Conservation (phyloP, 2,888 invertebrate species). For the Agapostemon virescens region DNA sequence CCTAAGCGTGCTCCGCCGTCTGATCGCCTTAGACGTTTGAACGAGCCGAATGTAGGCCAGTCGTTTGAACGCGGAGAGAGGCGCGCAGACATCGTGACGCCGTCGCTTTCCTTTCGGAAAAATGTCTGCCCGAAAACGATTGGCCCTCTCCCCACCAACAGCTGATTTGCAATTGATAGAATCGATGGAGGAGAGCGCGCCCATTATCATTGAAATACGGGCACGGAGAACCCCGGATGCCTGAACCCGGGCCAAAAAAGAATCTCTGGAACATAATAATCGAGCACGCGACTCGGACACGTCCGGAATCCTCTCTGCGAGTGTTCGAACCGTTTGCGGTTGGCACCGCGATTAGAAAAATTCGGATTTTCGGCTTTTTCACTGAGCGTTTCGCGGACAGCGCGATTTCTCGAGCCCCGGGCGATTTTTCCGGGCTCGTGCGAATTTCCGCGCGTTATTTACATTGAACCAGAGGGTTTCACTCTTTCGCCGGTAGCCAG, state of each 20-base stretch:
- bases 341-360: not conserved
- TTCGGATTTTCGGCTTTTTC: not conserved
- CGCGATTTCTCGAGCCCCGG: not conserved
- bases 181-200: no score
- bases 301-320: no score
- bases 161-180: conserved; percentile 4
- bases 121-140: conserved; percentile 9
- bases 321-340: not conserved
- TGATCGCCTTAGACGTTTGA: conserved; percentile 49
- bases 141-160: not conserved
- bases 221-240: not conserved
- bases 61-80: conserved; percentile 15
- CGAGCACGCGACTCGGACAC: not conserved
- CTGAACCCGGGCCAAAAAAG: not conserved
- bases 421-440: not conserved
- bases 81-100: not conserved
- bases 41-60: conserved; percentile 49
- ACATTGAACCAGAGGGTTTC: not conserved
- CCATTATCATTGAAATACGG: conserved; percentile 1
- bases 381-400: not conserved
- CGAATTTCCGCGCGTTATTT: not conserved
- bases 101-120: conserved; percentile 12
- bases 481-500: not conserved
- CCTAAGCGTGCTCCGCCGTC: not conserved
- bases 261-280: not conserved